These are phyloP conservation scores for Ferrisia virgata DNA, from an alignment of 2,888 invertebrate species.

Conservation along the genomic window DNA sequence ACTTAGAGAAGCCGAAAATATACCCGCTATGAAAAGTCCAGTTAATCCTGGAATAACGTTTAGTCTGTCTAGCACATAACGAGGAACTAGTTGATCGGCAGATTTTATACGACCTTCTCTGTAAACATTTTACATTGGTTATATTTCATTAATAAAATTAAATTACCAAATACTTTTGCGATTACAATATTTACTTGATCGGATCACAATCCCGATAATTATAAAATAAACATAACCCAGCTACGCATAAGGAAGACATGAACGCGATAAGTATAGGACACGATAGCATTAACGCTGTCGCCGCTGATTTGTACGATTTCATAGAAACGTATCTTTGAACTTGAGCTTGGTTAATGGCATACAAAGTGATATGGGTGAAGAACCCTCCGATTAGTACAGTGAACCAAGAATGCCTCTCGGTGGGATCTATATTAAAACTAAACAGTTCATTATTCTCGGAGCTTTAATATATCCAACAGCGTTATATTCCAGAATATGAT, in stretches of 20 bases:
- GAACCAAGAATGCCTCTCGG: slow-evolving; percentile 79
- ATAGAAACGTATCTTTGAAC: slow-evolving; percentile 58
- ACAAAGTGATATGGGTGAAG: slow-evolving; percentile 74
- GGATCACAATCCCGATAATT: slow-evolving; percentile 83
- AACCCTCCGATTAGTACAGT: slow-evolving; percentile 76
- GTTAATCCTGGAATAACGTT: slow-evolving; percentile 67
- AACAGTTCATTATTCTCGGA: no score
- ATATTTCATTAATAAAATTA: no score
- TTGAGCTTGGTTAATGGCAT: slow-evolving; percentile 85
- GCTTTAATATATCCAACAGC: not conserved
- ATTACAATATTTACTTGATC: slow-evolving; percentile 54
- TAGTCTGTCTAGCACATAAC: slow-evolving; percentile 68
- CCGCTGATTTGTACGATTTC: slow-evolving; percentile 65
- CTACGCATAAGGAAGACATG: slow-evolving; percentile 68
- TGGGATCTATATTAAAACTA: slow-evolving; percentile 75
- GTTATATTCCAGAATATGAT: not conserved
- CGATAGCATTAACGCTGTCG: slow-evolving; percentile 72
- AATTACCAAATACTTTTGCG: not conserved
- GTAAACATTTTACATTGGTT: no score
- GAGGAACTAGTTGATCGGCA: slow-evolving; percentile 63
- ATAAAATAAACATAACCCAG: slow-evolving; percentile 81
- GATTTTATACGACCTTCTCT: slow-evolving; percentile 43
- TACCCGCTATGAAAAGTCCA: slow-evolving; percentile 79
- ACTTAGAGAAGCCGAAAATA: slow-evolving; percentile 52
- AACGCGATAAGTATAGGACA: slow-evolving; percentile 74